Conservation (phyloP, 2,113 vertebrate species). For the Chaetorhynchus papuensis region DNA sequence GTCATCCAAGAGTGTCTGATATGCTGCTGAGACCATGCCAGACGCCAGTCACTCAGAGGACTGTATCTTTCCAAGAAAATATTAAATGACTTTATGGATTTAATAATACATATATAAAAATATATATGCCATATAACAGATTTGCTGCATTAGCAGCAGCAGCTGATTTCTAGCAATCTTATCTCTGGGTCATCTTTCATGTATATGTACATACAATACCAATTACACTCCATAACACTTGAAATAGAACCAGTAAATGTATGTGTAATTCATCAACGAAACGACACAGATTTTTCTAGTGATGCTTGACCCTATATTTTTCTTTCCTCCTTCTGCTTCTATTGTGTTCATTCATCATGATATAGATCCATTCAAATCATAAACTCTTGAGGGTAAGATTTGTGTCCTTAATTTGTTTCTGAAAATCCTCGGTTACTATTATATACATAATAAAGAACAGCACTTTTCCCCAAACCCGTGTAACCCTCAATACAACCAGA, state of each 20-base stretch:
- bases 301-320: slow-evolving; percentile 32
- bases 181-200: slow-evolving; percentile 6
- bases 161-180: slow-evolving; percentile 15
- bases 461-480: background rate
- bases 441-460: background rate
- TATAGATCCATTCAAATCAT: slow-evolving; percentile 58
- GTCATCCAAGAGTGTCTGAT: slow-evolving; percentile 25
- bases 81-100: slow-evolving; percentile 37
- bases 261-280: slow-evolving; percentile 33
- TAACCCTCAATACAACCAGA: background rate
- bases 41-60: slow-evolving; percentile 50
- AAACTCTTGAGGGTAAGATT: slow-evolving; percentile 39
- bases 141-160: background rate
- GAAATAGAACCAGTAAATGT: slow-evolving; percentile 19
- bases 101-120: slow-evolving; percentile 49
- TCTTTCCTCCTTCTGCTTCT: slow-evolving; percentile 24
- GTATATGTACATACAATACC: slow-evolving; percentile 33
- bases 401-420: slow-evolving; percentile 30
- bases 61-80: slow-evolving; percentile 21
- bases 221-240: slow-evolving; percentile 22
- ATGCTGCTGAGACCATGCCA: slow-evolving; percentile 38
- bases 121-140: background rate
- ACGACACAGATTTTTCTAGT: slow-evolving; percentile 21
- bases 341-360: slow-evolving; percentile 41
- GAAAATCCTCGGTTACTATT: background rate